Evolutionary conservation across 23 tunicate species (phyloP).

Genomic region (Oikopleura dioica): DNA sequence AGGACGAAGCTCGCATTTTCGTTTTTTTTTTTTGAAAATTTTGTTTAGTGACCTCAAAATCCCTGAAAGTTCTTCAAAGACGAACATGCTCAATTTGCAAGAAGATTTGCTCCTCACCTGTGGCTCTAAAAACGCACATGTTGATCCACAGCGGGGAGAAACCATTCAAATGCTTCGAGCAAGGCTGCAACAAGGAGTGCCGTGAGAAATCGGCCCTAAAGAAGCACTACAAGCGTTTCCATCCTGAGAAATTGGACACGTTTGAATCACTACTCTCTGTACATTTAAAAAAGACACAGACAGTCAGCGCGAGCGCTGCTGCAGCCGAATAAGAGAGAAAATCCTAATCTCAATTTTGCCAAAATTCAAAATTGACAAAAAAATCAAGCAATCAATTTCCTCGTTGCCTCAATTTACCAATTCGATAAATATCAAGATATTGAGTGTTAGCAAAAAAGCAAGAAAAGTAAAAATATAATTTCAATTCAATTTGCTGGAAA

Average conservation of each 20-base stretch:
- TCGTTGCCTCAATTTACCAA: background rate
- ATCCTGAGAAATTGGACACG: too few relatives aligned
- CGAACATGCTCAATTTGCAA: conserved; percentile 8
- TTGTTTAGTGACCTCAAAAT: too few relatives aligned
- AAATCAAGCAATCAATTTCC: background rate
- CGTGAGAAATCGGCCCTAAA: conserved; percentile 3
- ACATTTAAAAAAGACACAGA: too few relatives aligned
- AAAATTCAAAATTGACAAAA: too few relatives aligned
- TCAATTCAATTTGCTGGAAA: too few relatives aligned
- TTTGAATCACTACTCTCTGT: too few relatives aligned
- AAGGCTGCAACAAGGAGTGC: background rate
- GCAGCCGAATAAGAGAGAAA: too few relatives aligned
- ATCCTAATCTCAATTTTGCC: too few relatives aligned
- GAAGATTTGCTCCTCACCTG: background rate
- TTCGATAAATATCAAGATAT: background rate
- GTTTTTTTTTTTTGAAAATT: too few relatives aligned
- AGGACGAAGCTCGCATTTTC: too few relatives aligned
- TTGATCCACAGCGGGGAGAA: background rate
- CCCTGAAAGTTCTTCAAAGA: background rate
- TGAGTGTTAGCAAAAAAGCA: too few relatives aligned
- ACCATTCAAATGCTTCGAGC: background rate
- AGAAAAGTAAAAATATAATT: too few relatives aligned
- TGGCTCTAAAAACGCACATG: background rate
- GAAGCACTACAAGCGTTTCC: background rate
- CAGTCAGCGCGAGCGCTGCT: background rate